These are phyloP conservation scores for Nanorana parkeri DNA, from an alignment of 2,113 vertebrate genomes.

Conservation along the genomic window DNA sequence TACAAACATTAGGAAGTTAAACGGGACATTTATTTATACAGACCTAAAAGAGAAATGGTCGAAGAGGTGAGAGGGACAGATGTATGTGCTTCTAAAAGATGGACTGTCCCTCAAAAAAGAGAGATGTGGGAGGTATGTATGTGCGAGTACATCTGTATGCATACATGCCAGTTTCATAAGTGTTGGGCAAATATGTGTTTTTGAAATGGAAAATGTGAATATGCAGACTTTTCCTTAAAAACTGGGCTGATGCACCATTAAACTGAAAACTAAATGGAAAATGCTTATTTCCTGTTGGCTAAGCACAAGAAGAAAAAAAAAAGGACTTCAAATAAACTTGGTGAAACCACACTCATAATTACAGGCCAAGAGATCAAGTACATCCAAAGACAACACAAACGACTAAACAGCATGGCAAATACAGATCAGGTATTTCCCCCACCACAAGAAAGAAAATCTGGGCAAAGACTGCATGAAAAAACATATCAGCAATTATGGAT, in stretches of 20 bases:
- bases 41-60: no score
- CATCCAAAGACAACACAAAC: constrained; percentile 28
- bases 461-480: neutral
- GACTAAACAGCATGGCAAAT: neutral
- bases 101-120: no score
- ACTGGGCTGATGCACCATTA: neutral
- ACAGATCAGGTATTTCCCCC: constrained; percentile 2
- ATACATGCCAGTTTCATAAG: no score
- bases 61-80: no score
- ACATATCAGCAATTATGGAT: neutral
- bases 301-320: constrained; percentile 2
- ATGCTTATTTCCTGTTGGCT: constrained; percentile 13
- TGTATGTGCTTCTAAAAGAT: no score
- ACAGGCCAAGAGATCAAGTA: neutral
- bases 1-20: no score
- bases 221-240: no score
- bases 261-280: neutral
- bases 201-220: neutral
- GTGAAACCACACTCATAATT: constrained; percentile 15
- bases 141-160: no score
- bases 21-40: no score
- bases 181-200: no score
- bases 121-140: no score
- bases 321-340: neutral
- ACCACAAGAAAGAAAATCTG: neutral